Evolutionary conservation across 2,888 invertebrate species (phyloP), one percentile per base, ranked within the genome.

Genomic region (Charanyca ferruginea): DNA sequence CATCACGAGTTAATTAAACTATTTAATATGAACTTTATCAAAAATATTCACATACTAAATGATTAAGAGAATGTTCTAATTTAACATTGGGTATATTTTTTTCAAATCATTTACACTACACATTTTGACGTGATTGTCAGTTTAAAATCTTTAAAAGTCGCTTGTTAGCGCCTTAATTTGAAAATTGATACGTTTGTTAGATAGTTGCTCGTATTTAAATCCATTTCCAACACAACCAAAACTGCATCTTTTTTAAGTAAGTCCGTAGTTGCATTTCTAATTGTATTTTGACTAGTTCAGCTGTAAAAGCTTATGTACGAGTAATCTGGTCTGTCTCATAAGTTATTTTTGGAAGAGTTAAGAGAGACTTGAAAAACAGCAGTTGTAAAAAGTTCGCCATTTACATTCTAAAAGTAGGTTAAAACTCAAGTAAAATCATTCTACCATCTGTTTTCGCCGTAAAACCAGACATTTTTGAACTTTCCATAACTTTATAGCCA

Each of bases 361-460:
- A 1, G 3, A 9, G 16, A 6, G 16, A 22, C 8, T 18, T 16
- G 3, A 13, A 60, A 69, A 5, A 9, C 9, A 13, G 0, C 9
- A 55, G n/a, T 64, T 51, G 6, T 11, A 22, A 64, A 71, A 55
- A 66, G 0, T 32, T 32, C 1, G 3, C 32, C 7, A 44, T 44
- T 52, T 9, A 61, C 18, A 42, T 38, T 52, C 18, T 22, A n/a
- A 59, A 9, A 59, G 28, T 23, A 22, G 60, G 57, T 51, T 49
- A 55, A 54, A 74, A 55, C 45, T 66, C 6, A 0, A 41, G n/a
- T 61, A 42, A 58, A 62, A 52, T 22, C 20, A 32, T 32, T n/a
- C 23, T n/a, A 18, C 45, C 55, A 67, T 38, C 76, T 69, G 73
- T 53, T 60, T 59, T 49, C n/a, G n/a, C 23, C 13, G 6, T 62